These are phyloP conservation scores for Crax fasciolata DNA, from an alignment of 2,797 vertebrate species.

Conservation along the genomic window DNA sequence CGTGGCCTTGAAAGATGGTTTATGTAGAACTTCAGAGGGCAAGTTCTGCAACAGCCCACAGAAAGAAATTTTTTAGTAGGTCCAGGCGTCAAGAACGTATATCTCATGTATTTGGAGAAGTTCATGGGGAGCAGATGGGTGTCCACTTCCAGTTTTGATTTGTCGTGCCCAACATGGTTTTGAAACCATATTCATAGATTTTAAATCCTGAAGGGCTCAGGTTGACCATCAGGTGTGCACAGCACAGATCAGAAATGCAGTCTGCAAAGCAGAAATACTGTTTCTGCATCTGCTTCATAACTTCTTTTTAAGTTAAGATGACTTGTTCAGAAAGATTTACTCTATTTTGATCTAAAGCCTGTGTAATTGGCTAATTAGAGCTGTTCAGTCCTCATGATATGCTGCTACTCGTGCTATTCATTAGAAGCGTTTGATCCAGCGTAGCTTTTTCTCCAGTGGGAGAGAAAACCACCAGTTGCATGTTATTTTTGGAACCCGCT, in stretches of 20 bases:
- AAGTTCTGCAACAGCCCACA: neutral
- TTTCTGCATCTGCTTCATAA: constrained; percentile 1
- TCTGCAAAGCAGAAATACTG: neutral
- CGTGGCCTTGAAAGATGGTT: neutral
- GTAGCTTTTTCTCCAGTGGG: neutral
- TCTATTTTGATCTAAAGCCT: constrained; percentile 29
- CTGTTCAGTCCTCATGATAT: neutral
- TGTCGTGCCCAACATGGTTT: neutral
- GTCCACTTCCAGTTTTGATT: neutral
- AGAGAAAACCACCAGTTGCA: neutral
- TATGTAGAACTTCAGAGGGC: neutral
- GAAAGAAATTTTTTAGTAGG: neutral
- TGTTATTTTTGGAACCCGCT: constrained; percentile 41
- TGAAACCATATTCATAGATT: neutral
- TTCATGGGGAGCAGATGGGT: rapidly evolving
- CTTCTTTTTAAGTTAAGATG: neutral
- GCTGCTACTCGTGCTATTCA: constrained; percentile 11
- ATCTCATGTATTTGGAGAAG: neutral
- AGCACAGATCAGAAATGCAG: neutral
- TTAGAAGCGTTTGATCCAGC: constrained; percentile 23
- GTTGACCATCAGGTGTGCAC: neutral
- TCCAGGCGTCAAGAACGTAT: neutral
- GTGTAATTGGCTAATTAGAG: constrained; percentile 13
- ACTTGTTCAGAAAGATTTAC: neutral
- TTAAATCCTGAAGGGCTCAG: neutral